Base-by-base conservation (phyloP, 1,140 invertebrate genomes). In the Calephelis virginiensis region DNA sequence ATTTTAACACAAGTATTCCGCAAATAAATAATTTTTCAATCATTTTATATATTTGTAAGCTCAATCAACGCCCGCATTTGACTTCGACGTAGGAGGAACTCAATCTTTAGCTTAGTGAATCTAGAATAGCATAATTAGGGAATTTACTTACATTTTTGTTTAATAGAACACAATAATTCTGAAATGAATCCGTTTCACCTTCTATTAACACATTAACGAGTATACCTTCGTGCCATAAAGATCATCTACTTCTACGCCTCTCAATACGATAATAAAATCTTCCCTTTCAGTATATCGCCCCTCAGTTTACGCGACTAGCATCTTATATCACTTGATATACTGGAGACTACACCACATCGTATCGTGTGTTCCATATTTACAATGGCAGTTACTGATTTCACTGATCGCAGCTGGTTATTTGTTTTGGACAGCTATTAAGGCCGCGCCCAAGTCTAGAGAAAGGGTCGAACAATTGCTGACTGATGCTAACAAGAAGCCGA, bases 391-490 rank as follows among this genome's bases (percentile, higher is more conserved):
- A 63, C 49, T 81, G 50, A 67, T 77, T 68, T 73, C 74, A 71
- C 56, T 84, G 76, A 77, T 83, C 70, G 77, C 78, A 77, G 74
- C 82, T 74, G 76, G 69, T 81, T 70, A 82, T 86, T 84, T 86
- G 70, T 86, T 85, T 83, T 85, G 84, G 82, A 83, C 81, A 83
- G 82, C 81, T 56, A 66, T 69, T 61, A 82, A 72, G 74, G 61
- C 61, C 38, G 40, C 50, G 14, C 46, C 56, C 14, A 48, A 37
- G 61, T 59, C 68, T 65, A 70, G 70, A 17, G 67, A 68, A 63
- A 76, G 70, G 61, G 53, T 61, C 14, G 72, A 13, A 46, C 37
- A 12, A 17, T 56, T 40, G 48, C 46, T 37, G 8, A 43, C 45
- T 14, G 47, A 47, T 43, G 48, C 53, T n/a, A 60, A 65, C 46